A percentile compares a stretch with the other conserved stretches of the same genome.
Evolutionary conservation across 2,113 vertebrate species (phyloP).

Genomic region (Cathartes aura): DNA sequence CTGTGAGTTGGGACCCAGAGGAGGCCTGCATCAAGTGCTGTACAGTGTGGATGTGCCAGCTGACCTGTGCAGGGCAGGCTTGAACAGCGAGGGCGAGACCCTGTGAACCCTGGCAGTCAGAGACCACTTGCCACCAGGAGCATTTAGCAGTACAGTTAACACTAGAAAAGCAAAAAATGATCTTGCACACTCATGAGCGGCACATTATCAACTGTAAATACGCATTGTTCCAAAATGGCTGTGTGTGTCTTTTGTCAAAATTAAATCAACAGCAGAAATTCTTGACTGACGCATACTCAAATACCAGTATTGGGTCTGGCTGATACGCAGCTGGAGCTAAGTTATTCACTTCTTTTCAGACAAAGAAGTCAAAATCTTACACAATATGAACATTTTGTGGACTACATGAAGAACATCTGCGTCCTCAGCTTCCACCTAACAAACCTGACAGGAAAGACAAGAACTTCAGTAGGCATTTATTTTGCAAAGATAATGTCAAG

Average conservation of each 20-base stretch:
- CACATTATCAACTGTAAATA: background rate
- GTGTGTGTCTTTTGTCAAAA: background rate
- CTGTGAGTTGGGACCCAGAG: background rate
- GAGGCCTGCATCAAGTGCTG: background rate
- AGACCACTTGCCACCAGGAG: background rate
- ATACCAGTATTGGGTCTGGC: background rate
- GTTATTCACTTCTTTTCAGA: background rate
- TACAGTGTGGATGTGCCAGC: background rate
- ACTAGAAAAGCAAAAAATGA: background rate
- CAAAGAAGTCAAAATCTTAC: background rate
- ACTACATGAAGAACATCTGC: background rate
- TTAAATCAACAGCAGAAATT: background rate
- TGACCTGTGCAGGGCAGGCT: no score
- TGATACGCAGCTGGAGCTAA: background rate
- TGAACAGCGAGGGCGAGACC: background rate
- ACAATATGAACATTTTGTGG: background rate
- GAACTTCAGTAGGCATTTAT: background rate
- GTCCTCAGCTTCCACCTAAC: background rate
- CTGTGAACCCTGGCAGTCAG: background rate
- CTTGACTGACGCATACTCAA: background rate
- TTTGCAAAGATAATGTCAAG: background rate
- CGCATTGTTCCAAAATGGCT: background rate
- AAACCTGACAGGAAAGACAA: background rate
- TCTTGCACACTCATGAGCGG: background rate
- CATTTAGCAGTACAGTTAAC: background rate